These are phyloP conservation scores for Vulpes ferrilata DNA, from an alignment of 2,113 vertebrate species.

Conservation along the genomic window DNA sequence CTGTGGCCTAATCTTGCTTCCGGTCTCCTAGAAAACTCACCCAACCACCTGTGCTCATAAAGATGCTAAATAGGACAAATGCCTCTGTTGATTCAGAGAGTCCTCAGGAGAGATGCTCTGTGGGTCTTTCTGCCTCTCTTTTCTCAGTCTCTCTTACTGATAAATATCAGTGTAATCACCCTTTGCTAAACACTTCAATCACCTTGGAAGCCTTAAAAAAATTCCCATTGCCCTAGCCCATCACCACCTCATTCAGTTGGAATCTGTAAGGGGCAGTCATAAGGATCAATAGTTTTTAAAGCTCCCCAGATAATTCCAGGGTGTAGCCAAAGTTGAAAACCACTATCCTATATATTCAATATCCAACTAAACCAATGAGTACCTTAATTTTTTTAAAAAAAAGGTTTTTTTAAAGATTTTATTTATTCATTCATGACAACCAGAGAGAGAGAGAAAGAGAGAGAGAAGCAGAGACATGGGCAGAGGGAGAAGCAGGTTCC, in stretches of 20 bases:
- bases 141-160: not conserved
- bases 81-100: not conserved
- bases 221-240: not conserved
- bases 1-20: not conserved
- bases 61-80: not conserved
- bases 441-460: no score
- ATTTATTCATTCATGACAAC: no score
- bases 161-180: not conserved
- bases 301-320: not conserved
- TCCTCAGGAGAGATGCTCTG: not conserved
- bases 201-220: not conserved
- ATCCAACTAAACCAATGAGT: not conserved
- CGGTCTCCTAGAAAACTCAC: conserved; percentile 54
- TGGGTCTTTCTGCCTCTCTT: not conserved
- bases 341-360: not conserved
- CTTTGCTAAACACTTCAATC: not conserved
- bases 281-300: not conserved
- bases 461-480: no score
- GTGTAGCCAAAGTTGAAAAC: not conserved
- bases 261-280: not conserved
- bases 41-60: not conserved
- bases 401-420: not conserved
- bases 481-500: no score
- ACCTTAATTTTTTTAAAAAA: not conserved
- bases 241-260: not conserved